Conservation (phyloP, 2,888 invertebrate genomes). For the Spodoptera picta region DNA sequence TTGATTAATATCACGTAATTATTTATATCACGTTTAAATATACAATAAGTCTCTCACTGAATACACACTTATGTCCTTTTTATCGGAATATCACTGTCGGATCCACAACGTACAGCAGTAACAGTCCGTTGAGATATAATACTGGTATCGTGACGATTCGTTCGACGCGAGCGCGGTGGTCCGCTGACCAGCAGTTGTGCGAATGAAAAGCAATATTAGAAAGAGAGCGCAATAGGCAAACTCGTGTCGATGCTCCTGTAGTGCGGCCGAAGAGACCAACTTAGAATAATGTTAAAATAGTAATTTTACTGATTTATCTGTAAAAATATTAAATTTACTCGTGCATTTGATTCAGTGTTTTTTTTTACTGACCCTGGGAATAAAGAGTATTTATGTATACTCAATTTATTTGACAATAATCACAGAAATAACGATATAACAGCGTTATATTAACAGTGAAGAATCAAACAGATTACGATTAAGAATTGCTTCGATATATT, state of each 20-base stretch:
- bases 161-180: constrained; percentile 40
- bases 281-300: too few species aligned
- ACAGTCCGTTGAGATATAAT: constrained; percentile 39
- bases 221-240: too few species aligned
- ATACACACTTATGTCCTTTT: constrained; percentile 37
- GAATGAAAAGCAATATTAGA: too few species aligned
- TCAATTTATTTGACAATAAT: constrained; percentile 37
- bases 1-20: too few species aligned
- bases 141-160: constrained; percentile 39
- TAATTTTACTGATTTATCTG: too few species aligned
- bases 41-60: constrained; percentile 38
- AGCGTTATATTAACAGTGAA: constrained; percentile 37
- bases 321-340: too few species aligned
- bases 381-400: constrained; percentile 36
- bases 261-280: too few species aligned
- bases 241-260: too few species aligned
- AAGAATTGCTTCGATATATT: constrained; percentile 39
- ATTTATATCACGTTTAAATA: constrained; percentile 32
- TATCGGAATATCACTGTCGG: constrained; percentile 38
- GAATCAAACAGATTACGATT: constrained; percentile 41
- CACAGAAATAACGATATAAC: constrained; percentile 36
- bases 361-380: constrained; percentile 35
- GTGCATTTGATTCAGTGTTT: constrained; percentile 35
- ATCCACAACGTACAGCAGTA: constrained; percentile 38
- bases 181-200: constrained; percentile 39